Conservation (phyloP, 1,140 invertebrate genomes). For the Danaus plexippus region DNA sequence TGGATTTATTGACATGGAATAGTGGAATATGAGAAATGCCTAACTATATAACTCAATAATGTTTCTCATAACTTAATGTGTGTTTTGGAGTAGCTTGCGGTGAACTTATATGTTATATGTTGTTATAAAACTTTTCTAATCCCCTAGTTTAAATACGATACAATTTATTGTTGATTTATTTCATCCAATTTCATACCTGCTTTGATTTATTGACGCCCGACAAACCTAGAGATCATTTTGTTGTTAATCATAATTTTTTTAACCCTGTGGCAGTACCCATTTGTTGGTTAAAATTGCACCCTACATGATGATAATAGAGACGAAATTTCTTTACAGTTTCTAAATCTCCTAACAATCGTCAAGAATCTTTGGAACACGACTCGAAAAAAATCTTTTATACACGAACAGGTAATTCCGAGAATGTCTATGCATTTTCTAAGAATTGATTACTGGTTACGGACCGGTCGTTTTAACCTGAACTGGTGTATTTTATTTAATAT, state of each 20-base stretch:
- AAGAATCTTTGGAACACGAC: background rate
- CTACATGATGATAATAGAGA: background rate
- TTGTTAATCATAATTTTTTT: constrained; percentile 10
- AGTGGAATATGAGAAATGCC: constrained; percentile 19
- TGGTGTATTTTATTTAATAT: no score
- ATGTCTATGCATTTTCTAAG: constrained; percentile 25
- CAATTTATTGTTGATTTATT: background rate
- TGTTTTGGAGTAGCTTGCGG: background rate
- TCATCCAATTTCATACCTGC: constrained; percentile 6
- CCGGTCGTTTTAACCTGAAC: no score
- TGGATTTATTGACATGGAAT: constrained; percentile 27
- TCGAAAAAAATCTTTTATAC: constrained; percentile 14
- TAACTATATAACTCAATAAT: constrained; percentile 8
- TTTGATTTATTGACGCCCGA: constrained; percentile 11
- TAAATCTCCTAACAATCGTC: constrained; percentile 4
- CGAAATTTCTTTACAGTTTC: background rate
- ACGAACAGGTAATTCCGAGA: constrained; percentile 38
- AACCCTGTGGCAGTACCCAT: background rate
- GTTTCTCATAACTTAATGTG: constrained; percentile 1
- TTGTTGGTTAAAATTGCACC: no score
- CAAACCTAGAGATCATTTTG: constrained; percentile 11
- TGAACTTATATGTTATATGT: constrained; percentile 3
- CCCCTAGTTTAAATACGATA: background rate
- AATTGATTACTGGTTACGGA: constrained; percentile 11
- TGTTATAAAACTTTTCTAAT: background rate